Evolutionary conservation across 2,888 invertebrate genomes (phyloP).

Genomic region (Charanyca ferruginea): DNA sequence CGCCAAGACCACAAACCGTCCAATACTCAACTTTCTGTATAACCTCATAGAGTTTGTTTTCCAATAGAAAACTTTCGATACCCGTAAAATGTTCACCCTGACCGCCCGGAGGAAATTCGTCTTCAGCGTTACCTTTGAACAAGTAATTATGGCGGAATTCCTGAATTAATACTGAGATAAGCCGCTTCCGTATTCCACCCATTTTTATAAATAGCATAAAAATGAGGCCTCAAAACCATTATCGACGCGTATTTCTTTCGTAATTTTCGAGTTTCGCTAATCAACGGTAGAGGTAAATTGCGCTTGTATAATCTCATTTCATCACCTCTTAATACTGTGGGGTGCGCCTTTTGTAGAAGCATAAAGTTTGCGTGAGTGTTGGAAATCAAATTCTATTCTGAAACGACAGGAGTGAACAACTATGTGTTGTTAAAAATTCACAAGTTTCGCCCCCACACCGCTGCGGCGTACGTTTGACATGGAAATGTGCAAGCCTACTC

Average conservation of each 20-base stretch:
- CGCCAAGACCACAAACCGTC: conserved; percentile 60
- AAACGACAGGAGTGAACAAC: conserved; percentile 65
- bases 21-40: conserved; percentile 70
- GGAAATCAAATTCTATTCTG: conserved; percentile 61
- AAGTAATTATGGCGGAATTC: conserved; percentile 88
- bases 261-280: conserved; percentile 72
- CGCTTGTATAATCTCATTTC: conserved; percentile 60
- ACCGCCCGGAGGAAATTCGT: conserved; percentile 76
- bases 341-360: conserved; percentile 41
- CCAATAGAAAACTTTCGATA: conserved; percentile 55
- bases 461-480: conserved; percentile 84
- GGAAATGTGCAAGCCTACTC: conserved; percentile 84
- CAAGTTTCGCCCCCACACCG: conserved; percentile 69
- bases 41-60: conserved; percentile 68
- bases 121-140: conserved; percentile 85
- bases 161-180: conserved; percentile 88
- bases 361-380: conserved; percentile 53
- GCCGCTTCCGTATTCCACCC: conserved; percentile 71
- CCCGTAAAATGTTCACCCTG: conserved; percentile 74
- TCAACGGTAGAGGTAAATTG: conserved; percentile 62
- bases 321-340: conserved; percentile 43
- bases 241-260: conserved; percentile 70
- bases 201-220: conserved; percentile 62
- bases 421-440: conserved; percentile 84
- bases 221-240: conserved; percentile 68